Conservation (phyloP, 2,888 invertebrate genomes). For the Phymatocera aterrima region DNA sequence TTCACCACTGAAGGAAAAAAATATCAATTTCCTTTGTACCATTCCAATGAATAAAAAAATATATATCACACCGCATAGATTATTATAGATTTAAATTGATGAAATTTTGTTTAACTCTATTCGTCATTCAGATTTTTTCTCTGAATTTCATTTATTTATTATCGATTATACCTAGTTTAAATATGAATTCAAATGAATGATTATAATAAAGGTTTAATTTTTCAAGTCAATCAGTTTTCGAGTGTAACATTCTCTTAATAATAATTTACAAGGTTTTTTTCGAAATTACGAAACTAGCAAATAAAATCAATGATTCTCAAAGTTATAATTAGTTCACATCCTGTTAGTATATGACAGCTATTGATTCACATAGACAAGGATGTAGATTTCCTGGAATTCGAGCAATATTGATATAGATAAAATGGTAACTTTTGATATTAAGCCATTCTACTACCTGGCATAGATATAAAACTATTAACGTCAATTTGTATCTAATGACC, state of each 20-base stretch:
- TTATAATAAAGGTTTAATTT: neutral
- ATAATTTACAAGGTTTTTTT: neutral
- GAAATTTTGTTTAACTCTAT: neutral
- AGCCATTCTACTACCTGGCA: no score
- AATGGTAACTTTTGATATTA: no score
- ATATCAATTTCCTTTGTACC: no score
- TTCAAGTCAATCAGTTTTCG: neutral
- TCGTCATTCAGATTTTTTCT: neutral
- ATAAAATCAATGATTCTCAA: neutral
- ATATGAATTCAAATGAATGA: neutral
- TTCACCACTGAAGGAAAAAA: no score
- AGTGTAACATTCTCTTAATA: no score
- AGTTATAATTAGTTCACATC: neutral
- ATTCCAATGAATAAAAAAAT: neutral
- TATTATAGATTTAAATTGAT: neutral
- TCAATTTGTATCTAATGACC: conserved; percentile 6
- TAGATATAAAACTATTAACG: neutral
- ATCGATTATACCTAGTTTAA: neutral
- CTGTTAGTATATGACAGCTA: neutral
- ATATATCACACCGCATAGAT: neutral
- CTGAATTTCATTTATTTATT: neutral
- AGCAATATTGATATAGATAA: neutral
- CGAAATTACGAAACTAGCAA: neutral
- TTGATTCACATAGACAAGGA: neutral
- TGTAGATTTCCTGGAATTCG: neutral